Percentiles rank a stretch among this genome's conserved stretches.
phyloP scores from a whole-genome alignment of 2,113 vertebrate genomes.

The Myrmecobius fasciatus region DNA sequence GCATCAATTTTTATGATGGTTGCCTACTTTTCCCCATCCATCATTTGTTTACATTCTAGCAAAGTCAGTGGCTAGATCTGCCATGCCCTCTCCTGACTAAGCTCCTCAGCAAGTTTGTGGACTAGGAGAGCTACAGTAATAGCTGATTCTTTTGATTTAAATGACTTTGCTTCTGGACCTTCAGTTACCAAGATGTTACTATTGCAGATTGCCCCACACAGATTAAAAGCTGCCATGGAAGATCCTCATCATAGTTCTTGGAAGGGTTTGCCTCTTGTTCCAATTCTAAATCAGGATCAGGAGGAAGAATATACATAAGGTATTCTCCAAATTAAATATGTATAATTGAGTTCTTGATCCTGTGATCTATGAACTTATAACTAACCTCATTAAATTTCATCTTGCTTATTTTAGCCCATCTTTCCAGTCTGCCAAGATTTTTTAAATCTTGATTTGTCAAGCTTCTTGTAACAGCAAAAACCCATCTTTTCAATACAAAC shows the following conservation, averaged over 20 bases:
- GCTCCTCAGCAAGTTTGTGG: not conserved
- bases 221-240: not conserved
- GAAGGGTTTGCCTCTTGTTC: not conserved
- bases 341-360: not conserved
- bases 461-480: not conserved
- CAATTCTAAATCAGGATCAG: not conserved
- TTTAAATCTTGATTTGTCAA: not conserved
- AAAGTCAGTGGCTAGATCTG: not conserved
- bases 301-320: not conserved
- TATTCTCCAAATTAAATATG: not conserved
- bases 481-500: not conserved
- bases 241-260: not conserved
- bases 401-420: not conserved
- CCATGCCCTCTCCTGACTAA: not conserved
- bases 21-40: not conserved
- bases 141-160: not conserved
- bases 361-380: not conserved
- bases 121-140: not conserved
- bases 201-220: not conserved
- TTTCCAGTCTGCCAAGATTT: not conserved
- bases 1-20: not conserved
- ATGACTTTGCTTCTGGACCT: not conserved
- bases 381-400: not conserved
- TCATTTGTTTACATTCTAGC: not conserved
- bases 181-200: not conserved